phyloP scores from a whole-genome alignment of 2,797 vertebrate genomes.

The Numenius phaeopus region DNA sequence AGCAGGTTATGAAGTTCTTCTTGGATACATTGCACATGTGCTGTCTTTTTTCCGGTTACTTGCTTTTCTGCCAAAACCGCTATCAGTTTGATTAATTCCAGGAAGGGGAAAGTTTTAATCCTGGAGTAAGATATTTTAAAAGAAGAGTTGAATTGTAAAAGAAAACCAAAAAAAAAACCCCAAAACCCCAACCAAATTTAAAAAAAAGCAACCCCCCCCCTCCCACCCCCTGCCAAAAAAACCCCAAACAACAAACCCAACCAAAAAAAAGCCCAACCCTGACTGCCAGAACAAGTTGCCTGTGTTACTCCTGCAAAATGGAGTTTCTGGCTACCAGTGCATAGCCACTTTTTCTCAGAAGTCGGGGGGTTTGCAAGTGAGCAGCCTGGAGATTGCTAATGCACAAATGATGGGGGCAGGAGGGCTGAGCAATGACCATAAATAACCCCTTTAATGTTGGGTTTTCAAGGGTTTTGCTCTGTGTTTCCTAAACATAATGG shows the following conservation, averaged over 20 bases:
- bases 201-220: not conserved
- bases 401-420: not conserved
- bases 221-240: not conserved
- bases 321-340: not conserved
- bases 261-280: not conserved
- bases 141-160: not conserved
- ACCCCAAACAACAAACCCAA: not conserved
- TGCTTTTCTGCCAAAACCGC: slow-evolving; percentile 8
- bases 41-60: slow-evolving; percentile 7
- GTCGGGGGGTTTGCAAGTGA: not conserved
- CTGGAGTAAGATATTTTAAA: not conserved
- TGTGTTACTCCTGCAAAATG: not conserved
- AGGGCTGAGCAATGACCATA: slow-evolving; percentile 40
- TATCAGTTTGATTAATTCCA: slow-evolving; percentile 33
- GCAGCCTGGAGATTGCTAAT: not conserved
- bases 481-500: slow-evolving; percentile 10
- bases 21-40: not conserved
- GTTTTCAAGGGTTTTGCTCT: slow-evolving; percentile 38
- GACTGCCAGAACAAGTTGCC: not conserved
- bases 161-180: not conserved
- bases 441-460: slow-evolving; percentile 40
- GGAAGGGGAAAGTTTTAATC: slow-evolving; percentile 27
- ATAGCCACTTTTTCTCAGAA: not conserved
- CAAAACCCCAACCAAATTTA: too few species aligned
- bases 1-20: not conserved